Evolutionary conservation across 2,113 vertebrate species (phyloP), one percentile per base, ranked within the genome.

Genomic region (Callionymus lyra): DNA sequence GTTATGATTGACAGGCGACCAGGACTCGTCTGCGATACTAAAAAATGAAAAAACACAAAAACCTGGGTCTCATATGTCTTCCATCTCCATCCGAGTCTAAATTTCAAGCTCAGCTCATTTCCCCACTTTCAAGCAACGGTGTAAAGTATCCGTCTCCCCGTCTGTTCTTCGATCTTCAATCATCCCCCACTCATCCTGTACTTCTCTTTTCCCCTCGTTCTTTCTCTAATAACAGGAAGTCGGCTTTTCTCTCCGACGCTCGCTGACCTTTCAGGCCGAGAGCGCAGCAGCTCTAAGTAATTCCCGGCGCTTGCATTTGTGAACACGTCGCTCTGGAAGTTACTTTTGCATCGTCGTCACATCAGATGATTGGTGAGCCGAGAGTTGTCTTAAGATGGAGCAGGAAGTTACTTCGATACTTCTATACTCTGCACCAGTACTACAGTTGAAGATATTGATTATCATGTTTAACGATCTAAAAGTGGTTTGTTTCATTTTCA

Each of bases 221-320:
- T 48, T 40, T 63, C 56, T 57, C 63, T 58, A 68, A 65, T 44
- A 68, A 77, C 67, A 76, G 60, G 55, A 79, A 57, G 68, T 58
- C 42, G 33, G 54, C 31, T 68, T 56, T n/a, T 72, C 47, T 62
- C 48, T 62, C 58, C 31, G 39, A 55, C 21, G 47, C 52, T 48
- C 18, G 41, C 41, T 56, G 63, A 65, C 50, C 69, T 72, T 59
- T 42, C 48, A 59, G 60, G 43, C 44, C 50, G 18, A 53, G 46
- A 54, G 39, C 38, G 33, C 36, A 56, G 56, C 27, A 65, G 74
- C 52, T 68, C 67, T 33, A 47, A 62, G 56, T 46, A 21, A 70
- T 64, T 68, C 46, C 47, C 32, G 19, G 53, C 62, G 38, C 34
- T 41, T 33, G 21, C 32, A 19, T 47, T 68, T 57, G 44, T n/a